A percentile compares a stretch with the other conserved stretches of the same genome.
phyloP scores from a whole-genome alignment of 2,888 invertebrate species.

The Apocheima hispidaria region DNA sequence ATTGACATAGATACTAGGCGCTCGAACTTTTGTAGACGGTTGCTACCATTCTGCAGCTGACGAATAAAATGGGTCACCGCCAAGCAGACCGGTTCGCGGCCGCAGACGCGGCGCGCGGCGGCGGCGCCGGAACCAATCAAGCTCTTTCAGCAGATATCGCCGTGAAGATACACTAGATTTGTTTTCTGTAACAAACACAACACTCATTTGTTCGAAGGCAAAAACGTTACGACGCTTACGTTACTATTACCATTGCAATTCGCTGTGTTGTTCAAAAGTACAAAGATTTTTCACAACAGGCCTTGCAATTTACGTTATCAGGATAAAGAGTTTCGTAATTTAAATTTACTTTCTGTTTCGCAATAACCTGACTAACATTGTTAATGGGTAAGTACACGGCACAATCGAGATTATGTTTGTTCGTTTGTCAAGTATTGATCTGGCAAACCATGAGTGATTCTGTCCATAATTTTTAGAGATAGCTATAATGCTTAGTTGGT shows the following conservation, averaged over 20 bases:
- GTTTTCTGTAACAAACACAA: slow-evolving; percentile 17
- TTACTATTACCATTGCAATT: slow-evolving; percentile 2
- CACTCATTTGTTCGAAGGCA: slow-evolving; percentile 12
- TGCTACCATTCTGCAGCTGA: slow-evolving; percentile 12
- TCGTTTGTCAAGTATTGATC: too few species aligned
- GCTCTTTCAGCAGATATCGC: slow-evolving; percentile 13
- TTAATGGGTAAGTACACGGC: neutral
- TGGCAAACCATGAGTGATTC: too few species aligned
- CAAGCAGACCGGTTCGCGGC: slow-evolving; percentile 5
- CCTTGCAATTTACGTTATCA: slow-evolving; percentile 12
- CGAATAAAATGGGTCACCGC: slow-evolving; percentile 7
- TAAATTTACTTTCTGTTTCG: slow-evolving; percentile 12
- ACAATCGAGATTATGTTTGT: neutral
- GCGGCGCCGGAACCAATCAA: slow-evolving; percentile 14
- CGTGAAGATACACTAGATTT: slow-evolving; percentile 12
- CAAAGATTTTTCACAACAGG: slow-evolving; percentile 14
- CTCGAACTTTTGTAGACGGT: slow-evolving; percentile 8
- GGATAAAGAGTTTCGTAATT: slow-evolving; percentile 5
- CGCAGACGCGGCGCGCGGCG: slow-evolving; percentile 4
- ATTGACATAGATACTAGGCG: slow-evolving; percentile 11
- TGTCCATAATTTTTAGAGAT: too few species aligned
- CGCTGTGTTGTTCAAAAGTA: neutral
- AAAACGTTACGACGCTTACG: slow-evolving; percentile 15
- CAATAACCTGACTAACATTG: neutral
- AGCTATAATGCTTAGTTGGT: neutral